These are phyloP conservation scores for Eublepharis macularius DNA, from an alignment of 2,113 vertebrate species.

Conservation along the genomic window DNA sequence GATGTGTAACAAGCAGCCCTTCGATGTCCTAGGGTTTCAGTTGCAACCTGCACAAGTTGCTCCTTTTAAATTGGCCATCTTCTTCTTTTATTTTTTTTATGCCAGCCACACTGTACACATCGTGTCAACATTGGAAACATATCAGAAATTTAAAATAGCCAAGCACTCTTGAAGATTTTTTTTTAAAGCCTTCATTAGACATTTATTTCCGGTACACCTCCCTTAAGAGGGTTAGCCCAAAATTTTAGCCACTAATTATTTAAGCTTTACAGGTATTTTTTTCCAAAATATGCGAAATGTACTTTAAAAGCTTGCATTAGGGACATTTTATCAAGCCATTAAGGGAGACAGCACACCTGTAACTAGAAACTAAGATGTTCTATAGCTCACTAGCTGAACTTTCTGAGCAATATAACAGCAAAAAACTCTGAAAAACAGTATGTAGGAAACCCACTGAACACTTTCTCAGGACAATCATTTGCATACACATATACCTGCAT, in stretches of 20 bases:
- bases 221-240: too few species aligned
- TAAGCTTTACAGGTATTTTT: background rate
- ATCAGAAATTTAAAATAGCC: background rate
- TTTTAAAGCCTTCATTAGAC: background rate
- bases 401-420: background rate
- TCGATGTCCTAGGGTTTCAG: too few species aligned
- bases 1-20: too few species aligned
- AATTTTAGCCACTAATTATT: background rate
- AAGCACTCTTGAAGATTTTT: background rate
- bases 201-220: too few species aligned
- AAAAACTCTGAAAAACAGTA: background rate
- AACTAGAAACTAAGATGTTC: too few species aligned
- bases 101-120: background rate
- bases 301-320: background rate
- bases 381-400: background rate
- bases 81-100: background rate
- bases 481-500: background rate
- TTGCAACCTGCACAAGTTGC: too few species aligned
- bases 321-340: background rate
- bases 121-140: background rate
- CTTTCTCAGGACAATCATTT: background rate
- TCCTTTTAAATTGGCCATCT: background rate
- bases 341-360: background rate
- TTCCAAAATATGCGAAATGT: background rate
- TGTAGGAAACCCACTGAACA: background rate